Conservation (phyloP, 2,888 invertebrate genomes). For the Limnephilus lunatus region DNA sequence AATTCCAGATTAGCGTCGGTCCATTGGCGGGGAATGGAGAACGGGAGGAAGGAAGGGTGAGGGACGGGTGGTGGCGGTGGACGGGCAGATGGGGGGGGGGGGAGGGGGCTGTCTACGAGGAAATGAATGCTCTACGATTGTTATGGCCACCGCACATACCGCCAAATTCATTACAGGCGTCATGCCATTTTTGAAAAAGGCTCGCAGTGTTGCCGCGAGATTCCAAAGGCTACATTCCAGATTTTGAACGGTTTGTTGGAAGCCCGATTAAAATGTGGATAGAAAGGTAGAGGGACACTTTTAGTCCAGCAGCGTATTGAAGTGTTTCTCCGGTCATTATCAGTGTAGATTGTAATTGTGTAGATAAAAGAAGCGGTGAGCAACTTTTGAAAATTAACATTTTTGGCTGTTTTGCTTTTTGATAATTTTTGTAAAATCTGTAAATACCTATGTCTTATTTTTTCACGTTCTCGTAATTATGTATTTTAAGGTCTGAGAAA, state of each 20-base stretch:
- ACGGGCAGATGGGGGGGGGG: too few species aligned
- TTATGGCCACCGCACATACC: conserved; percentile 50
- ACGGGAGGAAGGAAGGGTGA: conserved; percentile 54
- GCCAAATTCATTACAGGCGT: conserved; percentile 51
- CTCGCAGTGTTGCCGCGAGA: neutral
- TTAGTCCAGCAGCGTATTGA: neutral
- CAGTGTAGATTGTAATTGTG: neutral
- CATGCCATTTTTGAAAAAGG: conserved; percentile 41
- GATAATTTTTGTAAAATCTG: too few species aligned
- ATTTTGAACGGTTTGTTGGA: conserved; percentile 3
- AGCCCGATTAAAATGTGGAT: neutral
- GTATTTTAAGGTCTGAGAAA: too few species aligned
- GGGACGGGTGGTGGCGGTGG: conserved; percentile 38
- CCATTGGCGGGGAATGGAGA: conserved; percentile 34
- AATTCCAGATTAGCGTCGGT: conserved; percentile 65
- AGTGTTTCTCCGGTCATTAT: neutral
- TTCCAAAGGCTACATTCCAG: conserved; percentile 5
- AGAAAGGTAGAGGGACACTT: neutral
- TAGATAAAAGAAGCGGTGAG: neutral
- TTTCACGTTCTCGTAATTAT: too few species aligned
- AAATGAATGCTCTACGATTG: conserved; percentile 64
- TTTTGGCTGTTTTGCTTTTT: neutral
- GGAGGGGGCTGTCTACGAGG: conserved; percentile 50
- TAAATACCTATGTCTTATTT: too few species aligned
- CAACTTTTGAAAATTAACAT: too few species aligned